These are phyloP conservation scores for Anguilla anguilla DNA, from an alignment of 2,797 vertebrate genomes.

Conservation along the genomic window DNA sequence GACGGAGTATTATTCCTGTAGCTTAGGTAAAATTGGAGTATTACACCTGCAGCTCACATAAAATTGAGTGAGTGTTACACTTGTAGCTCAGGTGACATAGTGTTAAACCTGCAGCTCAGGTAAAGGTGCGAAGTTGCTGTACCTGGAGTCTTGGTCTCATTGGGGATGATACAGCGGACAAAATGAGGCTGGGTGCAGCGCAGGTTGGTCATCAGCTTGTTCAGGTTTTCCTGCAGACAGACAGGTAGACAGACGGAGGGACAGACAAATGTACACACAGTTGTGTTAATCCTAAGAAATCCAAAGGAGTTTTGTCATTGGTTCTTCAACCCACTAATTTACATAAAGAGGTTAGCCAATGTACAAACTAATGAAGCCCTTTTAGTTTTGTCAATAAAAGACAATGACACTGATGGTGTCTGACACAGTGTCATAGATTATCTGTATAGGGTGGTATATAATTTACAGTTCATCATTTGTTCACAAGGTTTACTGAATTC, in stretches of 20 bases:
- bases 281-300: not conserved
- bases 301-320: not conserved
- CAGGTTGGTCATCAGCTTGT: conserved; percentile 94
- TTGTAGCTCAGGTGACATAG: not conserved
- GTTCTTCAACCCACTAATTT: not conserved
- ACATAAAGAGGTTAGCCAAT: not conserved
- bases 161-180: conserved; percentile 93
- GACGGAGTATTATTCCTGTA: not conserved
- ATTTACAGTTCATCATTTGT: not conserved
- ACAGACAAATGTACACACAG: not conserved
- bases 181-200: conserved; percentile 92
- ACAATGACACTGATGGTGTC: not conserved
- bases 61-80: not conserved
- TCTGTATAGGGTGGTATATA: not conserved
- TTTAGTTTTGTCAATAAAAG: not conserved
- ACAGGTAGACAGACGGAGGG: not conserved
- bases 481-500: not conserved
- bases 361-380: not conserved
- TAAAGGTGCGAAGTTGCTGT: conserved; percentile 37
- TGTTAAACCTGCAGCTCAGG: not conserved
- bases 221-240: conserved; percentile 85
- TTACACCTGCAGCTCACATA: not conserved
- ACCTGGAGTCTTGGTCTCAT: conserved; percentile 94
- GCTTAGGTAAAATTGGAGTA: not conserved
- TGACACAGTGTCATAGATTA: not conserved